Percentiles rank a stretch among this genome's conserved stretches.
Conservation (phyloP, 2,888 invertebrate species). For the Tenthredo notha region DNA sequence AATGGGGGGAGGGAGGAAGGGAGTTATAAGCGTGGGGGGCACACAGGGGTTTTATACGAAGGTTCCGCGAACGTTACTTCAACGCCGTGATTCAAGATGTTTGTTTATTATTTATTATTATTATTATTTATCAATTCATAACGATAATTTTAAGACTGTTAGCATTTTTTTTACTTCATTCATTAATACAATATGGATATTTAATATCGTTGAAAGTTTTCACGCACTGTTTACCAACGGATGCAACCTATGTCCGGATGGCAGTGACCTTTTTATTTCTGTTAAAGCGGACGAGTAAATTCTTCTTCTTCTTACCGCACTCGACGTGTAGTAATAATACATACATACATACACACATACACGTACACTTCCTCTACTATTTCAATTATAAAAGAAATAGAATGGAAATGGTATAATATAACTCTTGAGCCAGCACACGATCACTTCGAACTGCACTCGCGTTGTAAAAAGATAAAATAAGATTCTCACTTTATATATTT, state of each 20-base stretch:
- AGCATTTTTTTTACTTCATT: not conserved
- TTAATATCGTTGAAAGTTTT: not conserved
- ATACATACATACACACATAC: not conserved
- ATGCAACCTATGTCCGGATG: not conserved
- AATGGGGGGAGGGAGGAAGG: not conserved
- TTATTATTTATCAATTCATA: not conserved
- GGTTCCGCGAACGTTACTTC: not conserved
- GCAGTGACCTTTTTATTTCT: conserved; percentile 37
- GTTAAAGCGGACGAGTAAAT: conserved; percentile 24
- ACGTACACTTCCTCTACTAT: not conserved
- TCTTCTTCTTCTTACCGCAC: conserved; percentile 63
- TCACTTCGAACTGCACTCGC: not conserved
- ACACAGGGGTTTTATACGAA: not conserved
- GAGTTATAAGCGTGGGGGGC: not conserved
- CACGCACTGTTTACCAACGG: conserved; percentile 23
- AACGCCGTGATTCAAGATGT: not conserved
- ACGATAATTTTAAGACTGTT: no score
- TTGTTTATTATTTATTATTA: not conserved
- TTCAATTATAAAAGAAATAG: not conserved
- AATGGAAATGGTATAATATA: not conserved
- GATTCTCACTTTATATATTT: not conserved
- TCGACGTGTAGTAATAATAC: not conserved
- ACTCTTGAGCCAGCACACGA: not conserved
- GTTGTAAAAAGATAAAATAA: not conserved
- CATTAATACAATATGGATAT: not conserved